Evolutionary conservation across 2,113 vertebrate species (phyloP), one percentile per base, ranked within the genome.

Genomic region (Solenodon paradoxus): DNA sequence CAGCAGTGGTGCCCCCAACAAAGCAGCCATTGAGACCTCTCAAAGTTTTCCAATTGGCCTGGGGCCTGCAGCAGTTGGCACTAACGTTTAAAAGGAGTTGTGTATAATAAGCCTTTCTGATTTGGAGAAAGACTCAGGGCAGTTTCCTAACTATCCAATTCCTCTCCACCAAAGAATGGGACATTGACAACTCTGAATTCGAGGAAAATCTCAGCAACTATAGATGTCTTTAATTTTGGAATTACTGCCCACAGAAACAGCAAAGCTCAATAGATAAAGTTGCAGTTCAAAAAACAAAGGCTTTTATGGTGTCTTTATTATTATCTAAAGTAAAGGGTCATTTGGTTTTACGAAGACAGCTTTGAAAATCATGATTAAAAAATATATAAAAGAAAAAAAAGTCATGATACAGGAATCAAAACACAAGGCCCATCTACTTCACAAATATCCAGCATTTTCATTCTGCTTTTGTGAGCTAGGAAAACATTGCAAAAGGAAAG

Each of bases 91-190:
- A 74, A 77, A 88, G 59, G 66, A 91, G 53, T 75, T 42, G 75
- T 57, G 3, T 57, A 53, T 87, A 47, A 55, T 38, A 80, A 95
- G 47, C 79, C 45, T 83, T 86, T 90, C n/a, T 74, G 68, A 96
- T 95, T 45, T 9, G 87, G 28, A 79, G n/a, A 72, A 79, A 55
- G 75, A 35, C 15, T 82, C 51, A 2, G 17, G 0, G 22, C 32
- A 80, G 15, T 63, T 13, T 94, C 86, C 47, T 28, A 68, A 77
- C 40, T 28, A 57, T 40, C 53, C 24, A 42, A 7, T 78, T 91
- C 55, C 47, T 75, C n/a, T 53, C 16, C n/a, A 35, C 35, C 84
- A 35, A 78, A 12, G 9, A 32, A 42, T 1, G 7, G 10, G 30
- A 57, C 55, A 5, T 7, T 2, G 42, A 53, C 26, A 68, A 47